These are phyloP conservation scores for Mamestra brassicae DNA, from an alignment of 2,888 invertebrate genomes.

Conservation along the genomic window DNA sequence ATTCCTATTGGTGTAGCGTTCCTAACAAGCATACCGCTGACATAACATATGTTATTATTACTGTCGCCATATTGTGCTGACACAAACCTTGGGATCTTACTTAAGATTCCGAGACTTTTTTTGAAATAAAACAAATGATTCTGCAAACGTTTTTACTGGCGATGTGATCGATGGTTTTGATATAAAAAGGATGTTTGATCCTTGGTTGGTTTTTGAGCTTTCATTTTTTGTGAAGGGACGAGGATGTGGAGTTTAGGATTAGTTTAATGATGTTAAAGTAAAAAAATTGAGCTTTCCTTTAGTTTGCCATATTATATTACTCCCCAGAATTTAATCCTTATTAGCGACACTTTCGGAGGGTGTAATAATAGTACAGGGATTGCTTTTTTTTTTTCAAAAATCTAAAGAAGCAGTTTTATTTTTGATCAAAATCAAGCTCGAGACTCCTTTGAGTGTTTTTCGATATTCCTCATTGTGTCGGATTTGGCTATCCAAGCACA, in stretches of 20 bases:
- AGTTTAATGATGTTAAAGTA: not conserved
- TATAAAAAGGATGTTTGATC: constrained; percentile 2
- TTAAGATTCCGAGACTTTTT: constrained; percentile 1
- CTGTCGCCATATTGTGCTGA: not conserved
- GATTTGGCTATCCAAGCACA: no score
- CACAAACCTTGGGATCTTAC: not conserved
- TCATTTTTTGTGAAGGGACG: not conserved
- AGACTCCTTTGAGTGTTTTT: no score
- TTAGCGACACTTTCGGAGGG: no score
- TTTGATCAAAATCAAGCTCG: no score
- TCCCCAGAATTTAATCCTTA: no score
- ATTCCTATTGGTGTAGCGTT: constrained; percentile 19
- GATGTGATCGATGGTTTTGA: constrained; percentile 10
- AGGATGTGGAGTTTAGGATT: not conserved
- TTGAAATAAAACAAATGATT: constrained; percentile 28
- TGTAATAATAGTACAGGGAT: no score
- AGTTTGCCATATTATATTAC: no score
- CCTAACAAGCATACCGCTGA: constrained; percentile 7
- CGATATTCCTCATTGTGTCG: no score
- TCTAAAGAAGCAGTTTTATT: no score
- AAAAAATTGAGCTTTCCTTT: no score
- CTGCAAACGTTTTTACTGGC: constrained; percentile 1
- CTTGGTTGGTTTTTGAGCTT: not conserved
- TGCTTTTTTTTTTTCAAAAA: no score
- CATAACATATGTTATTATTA: constrained; percentile 39